A percentile compares a stretch with the other conserved stretches of the same genome.
These are phyloP conservation scores for Sturmia bella DNA, from an alignment of 2,888 invertebrate genomes.

Conservation along the genomic window DNA sequence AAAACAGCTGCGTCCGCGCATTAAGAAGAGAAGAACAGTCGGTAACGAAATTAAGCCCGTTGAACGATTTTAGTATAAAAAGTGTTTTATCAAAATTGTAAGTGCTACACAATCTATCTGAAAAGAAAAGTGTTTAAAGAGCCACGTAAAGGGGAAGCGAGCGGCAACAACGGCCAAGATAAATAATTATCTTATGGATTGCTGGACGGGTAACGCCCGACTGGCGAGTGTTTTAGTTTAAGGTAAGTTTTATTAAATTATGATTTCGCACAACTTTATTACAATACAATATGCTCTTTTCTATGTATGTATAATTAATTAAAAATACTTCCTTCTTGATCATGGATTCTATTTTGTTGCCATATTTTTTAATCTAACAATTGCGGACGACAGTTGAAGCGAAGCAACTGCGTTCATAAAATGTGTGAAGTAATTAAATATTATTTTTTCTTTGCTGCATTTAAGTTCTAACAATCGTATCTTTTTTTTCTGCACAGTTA, in stretches of 20 bases:
- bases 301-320: background rate
- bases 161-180: slow-evolving; percentile 78
- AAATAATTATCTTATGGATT: slow-evolving; percentile 82
- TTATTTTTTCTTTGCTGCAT: slow-evolving; percentile 19
- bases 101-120: slow-evolving; percentile 28
- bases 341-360: background rate
- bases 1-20: slow-evolving; percentile 7
- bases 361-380: slow-evolving; percentile 15
- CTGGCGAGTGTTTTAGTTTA: slow-evolving; percentile 83
- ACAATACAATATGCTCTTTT: background rate
- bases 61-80: slow-evolving; percentile 69
- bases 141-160: slow-evolving; percentile 68
- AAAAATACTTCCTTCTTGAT: slow-evolving; percentile 18
- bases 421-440: slow-evolving; percentile 32
- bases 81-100: slow-evolving; percentile 73
- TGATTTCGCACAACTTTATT: background rate
- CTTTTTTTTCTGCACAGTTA: background rate
- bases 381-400: slow-evolving; percentile 30
- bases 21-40: background rate
- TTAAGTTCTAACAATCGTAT: slow-evolving; percentile 21
- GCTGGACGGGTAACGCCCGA: slow-evolving; percentile 83
- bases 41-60: background rate
- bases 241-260: slow-evolving; percentile 77
- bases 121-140: slow-evolving; percentile 35
- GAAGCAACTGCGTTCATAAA: slow-evolving; percentile 7